These are phyloP conservation scores for Orycteropus afer DNA, from an alignment of 2,113 vertebrate species.

Conservation along the genomic window DNA sequence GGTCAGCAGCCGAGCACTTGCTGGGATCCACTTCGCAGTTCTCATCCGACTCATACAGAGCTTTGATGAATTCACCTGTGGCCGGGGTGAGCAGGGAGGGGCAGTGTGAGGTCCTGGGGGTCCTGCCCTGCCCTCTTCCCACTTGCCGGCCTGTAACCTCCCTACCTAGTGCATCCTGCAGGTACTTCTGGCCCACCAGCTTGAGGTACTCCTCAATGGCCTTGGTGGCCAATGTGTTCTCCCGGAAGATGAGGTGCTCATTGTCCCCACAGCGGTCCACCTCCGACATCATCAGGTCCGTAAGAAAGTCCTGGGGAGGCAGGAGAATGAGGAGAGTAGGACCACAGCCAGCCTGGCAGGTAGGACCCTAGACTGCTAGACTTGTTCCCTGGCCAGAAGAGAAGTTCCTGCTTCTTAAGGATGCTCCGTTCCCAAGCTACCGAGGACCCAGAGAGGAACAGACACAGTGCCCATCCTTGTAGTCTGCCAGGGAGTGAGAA, in stretches of 20 bases:
- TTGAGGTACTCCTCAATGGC: constrained; percentile 99
- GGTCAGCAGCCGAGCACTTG: constrained; percentile 94
- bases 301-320: constrained; percentile 95
- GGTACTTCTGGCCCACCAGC: constrained; percentile 98
- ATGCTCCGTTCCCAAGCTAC: background rate
- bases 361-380: background rate
- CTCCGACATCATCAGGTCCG: constrained; percentile 99
- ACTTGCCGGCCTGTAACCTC: background rate
- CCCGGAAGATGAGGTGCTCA: constrained; percentile 99
- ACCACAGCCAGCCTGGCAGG: background rate
- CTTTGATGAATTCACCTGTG: constrained; percentile 98
- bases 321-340: background rate
- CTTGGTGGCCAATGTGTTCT: constrained; percentile 98
- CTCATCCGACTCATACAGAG: constrained; percentile 98
- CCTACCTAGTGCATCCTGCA: constrained; percentile 98
- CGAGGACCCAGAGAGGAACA: background rate
- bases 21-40: constrained; percentile 98
- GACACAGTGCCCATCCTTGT: background rate
- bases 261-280: constrained; percentile 99
- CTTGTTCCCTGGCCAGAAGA: background rate
- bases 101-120: background rate
- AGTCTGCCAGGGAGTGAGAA: background rate
- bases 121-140: background rate
- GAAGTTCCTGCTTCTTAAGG: background rate
- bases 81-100: background rate